Conservation (phyloP, 2,797 vertebrate genomes). For the Nannoperca australis region DNA sequence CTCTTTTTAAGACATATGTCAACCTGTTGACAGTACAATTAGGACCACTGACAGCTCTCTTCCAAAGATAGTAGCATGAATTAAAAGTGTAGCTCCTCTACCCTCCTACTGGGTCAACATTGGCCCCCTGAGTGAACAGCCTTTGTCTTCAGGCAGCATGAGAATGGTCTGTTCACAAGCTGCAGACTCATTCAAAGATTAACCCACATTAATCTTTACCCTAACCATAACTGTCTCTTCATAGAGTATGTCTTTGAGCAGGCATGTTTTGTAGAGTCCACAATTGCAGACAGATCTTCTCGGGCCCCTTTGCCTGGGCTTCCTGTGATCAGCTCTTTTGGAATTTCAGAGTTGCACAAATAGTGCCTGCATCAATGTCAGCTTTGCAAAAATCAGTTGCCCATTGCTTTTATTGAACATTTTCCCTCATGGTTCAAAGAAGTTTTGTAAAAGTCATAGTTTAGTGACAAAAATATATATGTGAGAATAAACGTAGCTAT, state of each 20-base stretch:
- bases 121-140: neutral
- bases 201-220: neutral
- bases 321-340: neutral
- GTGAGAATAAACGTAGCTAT: neutral
- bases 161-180: neutral
- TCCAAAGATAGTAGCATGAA: slow-evolving; percentile 30
- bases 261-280: neutral
- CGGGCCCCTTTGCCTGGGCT: neutral
- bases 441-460: neutral
- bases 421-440: neutral
- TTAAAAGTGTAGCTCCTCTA: slow-evolving; percentile 26
- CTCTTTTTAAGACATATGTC: slow-evolving; percentile 30
- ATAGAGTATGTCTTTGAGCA: neutral
- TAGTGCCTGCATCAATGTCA: neutral
- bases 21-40: slow-evolving; percentile 34
- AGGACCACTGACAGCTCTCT: slow-evolving; percentile 25
- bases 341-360: neutral
- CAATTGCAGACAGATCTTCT: neutral
- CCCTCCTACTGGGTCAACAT: slow-evolving; percentile 9
- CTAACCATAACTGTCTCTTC: neutral
- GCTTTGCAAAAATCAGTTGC: neutral
- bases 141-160: no score
- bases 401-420: neutral
- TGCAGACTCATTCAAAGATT: neutral
- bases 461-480: neutral